Conservation (phyloP, 2,797 vertebrate species). For the Pseudochaenichthys georgianus region DNA sequence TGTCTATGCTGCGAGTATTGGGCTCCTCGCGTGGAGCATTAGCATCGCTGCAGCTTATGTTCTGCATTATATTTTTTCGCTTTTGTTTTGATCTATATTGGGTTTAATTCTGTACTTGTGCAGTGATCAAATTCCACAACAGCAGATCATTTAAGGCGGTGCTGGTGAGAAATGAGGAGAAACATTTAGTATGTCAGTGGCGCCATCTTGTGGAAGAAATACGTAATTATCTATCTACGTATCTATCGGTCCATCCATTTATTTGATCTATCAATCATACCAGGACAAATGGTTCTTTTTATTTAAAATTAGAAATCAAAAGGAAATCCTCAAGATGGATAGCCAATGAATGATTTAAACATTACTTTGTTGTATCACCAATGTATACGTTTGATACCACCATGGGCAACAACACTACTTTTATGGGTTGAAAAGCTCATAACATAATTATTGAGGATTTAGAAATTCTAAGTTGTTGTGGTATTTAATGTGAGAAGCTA, state of each 20-base stretch:
- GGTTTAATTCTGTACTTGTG: background rate
- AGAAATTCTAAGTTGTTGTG: background rate
- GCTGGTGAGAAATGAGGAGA: background rate
- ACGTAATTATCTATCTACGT: background rate
- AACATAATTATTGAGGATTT: background rate
- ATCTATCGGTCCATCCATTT: background rate
- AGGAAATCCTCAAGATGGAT: background rate
- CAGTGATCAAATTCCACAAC: background rate
- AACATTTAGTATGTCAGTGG: slow-evolving; percentile 40
- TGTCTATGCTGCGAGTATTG: background rate
- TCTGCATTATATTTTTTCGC: background rate
- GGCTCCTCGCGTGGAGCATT: background rate
- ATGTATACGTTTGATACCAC: background rate
- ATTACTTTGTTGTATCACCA: too few relatives aligned
- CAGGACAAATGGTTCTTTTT: too few relatives aligned
- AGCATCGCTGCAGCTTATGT: background rate
- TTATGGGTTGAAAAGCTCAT: background rate
- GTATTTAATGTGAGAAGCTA: background rate
- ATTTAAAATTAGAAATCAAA: background rate
- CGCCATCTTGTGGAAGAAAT: slow-evolving; percentile 60
- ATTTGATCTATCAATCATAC: background rate
- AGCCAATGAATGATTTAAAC: too few relatives aligned
- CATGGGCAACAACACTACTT: background rate
- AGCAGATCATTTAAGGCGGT: background rate
- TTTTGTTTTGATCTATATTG: background rate